Conservation (phyloP, 2,113 vertebrate species). For the Rhegmatorhina hoffmannsi region DNA sequence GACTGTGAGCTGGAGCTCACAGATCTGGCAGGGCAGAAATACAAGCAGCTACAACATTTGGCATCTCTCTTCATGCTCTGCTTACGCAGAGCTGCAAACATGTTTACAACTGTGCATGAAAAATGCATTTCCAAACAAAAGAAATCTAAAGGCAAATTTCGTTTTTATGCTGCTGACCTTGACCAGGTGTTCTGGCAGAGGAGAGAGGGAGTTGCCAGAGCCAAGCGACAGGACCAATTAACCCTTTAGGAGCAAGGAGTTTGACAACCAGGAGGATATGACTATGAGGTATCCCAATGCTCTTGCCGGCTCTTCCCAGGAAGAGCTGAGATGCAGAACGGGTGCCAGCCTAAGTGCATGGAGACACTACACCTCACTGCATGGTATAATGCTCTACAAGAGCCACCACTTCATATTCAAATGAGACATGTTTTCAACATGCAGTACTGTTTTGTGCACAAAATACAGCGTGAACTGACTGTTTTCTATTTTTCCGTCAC, state of each 20-base stretch:
- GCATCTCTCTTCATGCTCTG: not conserved
- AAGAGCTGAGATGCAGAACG: not conserved
- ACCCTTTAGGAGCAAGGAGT: not conserved
- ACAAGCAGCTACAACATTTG: not conserved
- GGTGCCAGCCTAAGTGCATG: not conserved
- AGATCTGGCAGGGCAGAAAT: not conserved
- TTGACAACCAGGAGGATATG: not conserved
- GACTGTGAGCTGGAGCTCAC: not conserved
- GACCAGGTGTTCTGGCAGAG: not conserved
- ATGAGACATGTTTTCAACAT: not conserved
- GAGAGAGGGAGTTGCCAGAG: not conserved
- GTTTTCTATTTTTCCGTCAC: not conserved
- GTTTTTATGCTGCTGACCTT: constrained; percentile 46
- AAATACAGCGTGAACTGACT: not conserved
- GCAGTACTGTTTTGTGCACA: not conserved
- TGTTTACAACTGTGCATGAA: not conserved
- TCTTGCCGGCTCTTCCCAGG: not conserved
- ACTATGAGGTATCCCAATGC: not conserved
- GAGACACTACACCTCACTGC: not conserved
- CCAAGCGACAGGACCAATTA: constrained; percentile 15
- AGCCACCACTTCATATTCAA: not conserved
- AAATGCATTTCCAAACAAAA: not conserved
- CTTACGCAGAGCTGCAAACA: not conserved
- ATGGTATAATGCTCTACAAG: not conserved
- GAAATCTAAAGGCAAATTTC: not conserved